Percentiles rank a stretch among this genome's conserved stretches.
phyloP scores from a whole-genome alignment of 2,888 invertebrate species.

The Apodemia duryi region DNA sequence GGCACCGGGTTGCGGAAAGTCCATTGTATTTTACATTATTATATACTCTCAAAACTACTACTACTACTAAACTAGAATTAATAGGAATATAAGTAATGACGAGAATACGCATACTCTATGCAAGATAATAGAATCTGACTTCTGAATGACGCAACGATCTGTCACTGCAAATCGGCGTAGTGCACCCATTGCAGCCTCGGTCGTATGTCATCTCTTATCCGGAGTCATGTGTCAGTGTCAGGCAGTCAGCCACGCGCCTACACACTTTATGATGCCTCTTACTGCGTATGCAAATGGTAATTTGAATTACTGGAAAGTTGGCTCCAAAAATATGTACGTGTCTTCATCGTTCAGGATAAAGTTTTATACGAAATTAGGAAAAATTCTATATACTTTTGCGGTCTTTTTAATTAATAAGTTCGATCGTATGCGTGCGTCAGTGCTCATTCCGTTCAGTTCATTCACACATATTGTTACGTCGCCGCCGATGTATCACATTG shows the following conservation, averaged over 20 bases:
- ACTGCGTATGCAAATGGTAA: constrained; percentile 42
- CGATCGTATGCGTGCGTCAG: too few relatives aligned
- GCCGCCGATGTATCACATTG: too few relatives aligned
- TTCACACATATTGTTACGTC: too few relatives aligned
- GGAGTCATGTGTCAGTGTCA: constrained; percentile 61
- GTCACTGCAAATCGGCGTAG: constrained; percentile 46
- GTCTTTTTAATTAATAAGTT: too few relatives aligned
- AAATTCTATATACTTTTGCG: too few relatives aligned
- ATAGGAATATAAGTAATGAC: neutral
- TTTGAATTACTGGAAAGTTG: constrained; percentile 6
- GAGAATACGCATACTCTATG: constrained; percentile 27
- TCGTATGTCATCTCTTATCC: constrained; percentile 67
- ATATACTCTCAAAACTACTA: too few relatives aligned
- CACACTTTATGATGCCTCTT: constrained; percentile 37
- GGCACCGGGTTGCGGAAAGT: too few relatives aligned
- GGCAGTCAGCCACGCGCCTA: constrained; percentile 27
- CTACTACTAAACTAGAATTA: neutral
- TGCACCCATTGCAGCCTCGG: constrained; percentile 52
- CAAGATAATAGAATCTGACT: constrained; percentile 26
- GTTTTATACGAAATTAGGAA: too few relatives aligned
- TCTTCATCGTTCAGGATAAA: neutral
- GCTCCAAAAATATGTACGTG: neutral
- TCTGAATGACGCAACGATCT: constrained; percentile 35
- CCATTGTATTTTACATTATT: too few relatives aligned
- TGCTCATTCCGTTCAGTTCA: too few relatives aligned